phyloP scores from a whole-genome alignment of 2,113 vertebrate genomes.

The Monopterus albus region DNA sequence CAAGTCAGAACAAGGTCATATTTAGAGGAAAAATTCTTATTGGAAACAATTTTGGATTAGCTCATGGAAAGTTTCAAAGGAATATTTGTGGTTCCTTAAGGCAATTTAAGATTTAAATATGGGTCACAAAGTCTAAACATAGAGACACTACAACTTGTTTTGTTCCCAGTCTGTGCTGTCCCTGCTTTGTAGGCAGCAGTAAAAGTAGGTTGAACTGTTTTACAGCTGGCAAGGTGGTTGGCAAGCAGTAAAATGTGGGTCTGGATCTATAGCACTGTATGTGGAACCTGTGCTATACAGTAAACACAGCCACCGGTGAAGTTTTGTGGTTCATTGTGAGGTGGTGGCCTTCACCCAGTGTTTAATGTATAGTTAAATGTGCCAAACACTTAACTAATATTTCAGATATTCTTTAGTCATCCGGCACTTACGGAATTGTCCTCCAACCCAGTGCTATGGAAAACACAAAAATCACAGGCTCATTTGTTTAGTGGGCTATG shows the following conservation, averaged over 20 bases:
- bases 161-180: not conserved
- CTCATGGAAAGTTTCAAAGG: conserved; percentile 20
- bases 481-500: not conserved
- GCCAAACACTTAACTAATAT: too few species aligned
- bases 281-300: conserved; percentile 1
- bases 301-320: conserved; percentile 7
- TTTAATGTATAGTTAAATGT: too few species aligned
- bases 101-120: conserved; percentile 49
- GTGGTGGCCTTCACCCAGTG: not conserved
- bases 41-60: conserved; percentile 49
- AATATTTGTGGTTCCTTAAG: conserved; percentile 14
- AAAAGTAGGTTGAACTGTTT: conserved; percentile 65
- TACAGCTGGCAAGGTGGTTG: conserved; percentile 15
- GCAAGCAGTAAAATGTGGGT: conserved; percentile 5
- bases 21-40: conserved; percentile 49
- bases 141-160: conserved; percentile 17
- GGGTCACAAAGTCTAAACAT: conserved; percentile 60
- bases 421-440: not conserved
- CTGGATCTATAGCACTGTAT: not conserved
- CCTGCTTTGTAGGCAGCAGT: not conserved
- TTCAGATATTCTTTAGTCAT: too few species aligned
- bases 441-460: not conserved
- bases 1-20: conserved; percentile 50
- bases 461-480: not conserved
- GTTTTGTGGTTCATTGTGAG: conserved; percentile 8